A percentile compares a stretch with the other conserved stretches of the same genome.
phyloP scores from a whole-genome alignment of 2,113 vertebrate species.

The Poeciliopsis prolifica region DNA sequence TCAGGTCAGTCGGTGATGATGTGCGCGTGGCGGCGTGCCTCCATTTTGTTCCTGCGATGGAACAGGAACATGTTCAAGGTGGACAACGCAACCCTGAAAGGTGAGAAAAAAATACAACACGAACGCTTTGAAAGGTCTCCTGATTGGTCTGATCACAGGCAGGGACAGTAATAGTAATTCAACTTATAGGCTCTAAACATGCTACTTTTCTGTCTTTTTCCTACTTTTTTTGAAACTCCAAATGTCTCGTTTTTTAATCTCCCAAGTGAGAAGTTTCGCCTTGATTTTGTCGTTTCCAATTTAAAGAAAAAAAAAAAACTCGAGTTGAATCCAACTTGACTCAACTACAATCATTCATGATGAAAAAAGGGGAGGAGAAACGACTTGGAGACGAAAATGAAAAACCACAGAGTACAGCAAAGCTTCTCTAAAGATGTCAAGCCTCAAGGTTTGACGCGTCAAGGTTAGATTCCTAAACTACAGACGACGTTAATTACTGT shows the following conservation, averaged over 20 bases:
- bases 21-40: not conserved
- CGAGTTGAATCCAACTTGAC: too few species aligned
- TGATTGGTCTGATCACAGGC: not conserved
- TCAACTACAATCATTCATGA: too few species aligned
- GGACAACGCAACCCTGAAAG: not conserved
- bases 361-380: too few species aligned
- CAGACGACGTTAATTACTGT: conserved; percentile 62
- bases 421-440: conserved; percentile 13
- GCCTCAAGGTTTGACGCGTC: not conserved
- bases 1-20: not conserved
- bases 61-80: not conserved
- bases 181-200: too few species aligned
- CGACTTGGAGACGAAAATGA: not conserved
- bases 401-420: conserved; percentile 1
- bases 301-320: not conserved
- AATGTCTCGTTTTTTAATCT: too few species aligned
- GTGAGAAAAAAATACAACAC: not conserved
- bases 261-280: too few species aligned
- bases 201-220: too few species aligned
- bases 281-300: too few species aligned
- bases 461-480: conserved; percentile 14
- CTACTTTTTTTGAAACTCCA: too few species aligned
- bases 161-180: too few species aligned
- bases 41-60: not conserved
- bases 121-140: not conserved